A percentile compares a stretch with the other conserved stretches of the same genome.
Conservation (phyloP, 2,888 invertebrate species). For the Baronia brevicornis region DNA sequence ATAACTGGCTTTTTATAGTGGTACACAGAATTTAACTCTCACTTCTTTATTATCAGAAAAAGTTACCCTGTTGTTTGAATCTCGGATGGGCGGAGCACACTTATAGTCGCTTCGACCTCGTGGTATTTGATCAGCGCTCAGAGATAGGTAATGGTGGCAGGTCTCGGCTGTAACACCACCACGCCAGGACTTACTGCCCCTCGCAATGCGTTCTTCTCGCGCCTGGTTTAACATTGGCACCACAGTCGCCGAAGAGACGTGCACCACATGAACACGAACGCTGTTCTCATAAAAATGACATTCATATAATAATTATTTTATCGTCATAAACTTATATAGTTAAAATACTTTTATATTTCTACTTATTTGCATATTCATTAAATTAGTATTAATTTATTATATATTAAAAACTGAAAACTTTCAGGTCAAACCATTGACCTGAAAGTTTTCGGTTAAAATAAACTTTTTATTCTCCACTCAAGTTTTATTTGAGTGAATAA, state of each 20-base stretch:
- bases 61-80: slow-evolving; percentile 74
- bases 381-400: no score
- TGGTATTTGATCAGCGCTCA: slow-evolving; percentile 79
- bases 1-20: no score
- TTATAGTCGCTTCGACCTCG: slow-evolving; percentile 80
- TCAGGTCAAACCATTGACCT: no score
- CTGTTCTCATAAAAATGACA: slow-evolving; percentile 36
- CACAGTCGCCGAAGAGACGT: slow-evolving; percentile 78
- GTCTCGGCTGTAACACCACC: slow-evolving; percentile 81
- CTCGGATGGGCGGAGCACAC: slow-evolving; percentile 83
- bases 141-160: slow-evolving; percentile 82
- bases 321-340: not conserved
- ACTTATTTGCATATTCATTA: no score
- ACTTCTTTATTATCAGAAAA: no score
- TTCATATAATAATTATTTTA: not conserved
- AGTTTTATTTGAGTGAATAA: not conserved
- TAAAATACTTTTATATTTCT: no score
- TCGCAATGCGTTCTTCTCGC: slow-evolving; percentile 48
- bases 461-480: no score
- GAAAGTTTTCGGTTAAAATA: no score
- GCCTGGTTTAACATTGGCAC: slow-evolving; percentile 74
- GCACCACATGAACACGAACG: slow-evolving; percentile 80
- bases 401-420: no score
- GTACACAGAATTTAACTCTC: no score
- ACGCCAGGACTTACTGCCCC: slow-evolving; percentile 70